Evolutionary conservation across 2,888 invertebrate genomes (phyloP).

Genomic region (Muscina levida): DNA sequence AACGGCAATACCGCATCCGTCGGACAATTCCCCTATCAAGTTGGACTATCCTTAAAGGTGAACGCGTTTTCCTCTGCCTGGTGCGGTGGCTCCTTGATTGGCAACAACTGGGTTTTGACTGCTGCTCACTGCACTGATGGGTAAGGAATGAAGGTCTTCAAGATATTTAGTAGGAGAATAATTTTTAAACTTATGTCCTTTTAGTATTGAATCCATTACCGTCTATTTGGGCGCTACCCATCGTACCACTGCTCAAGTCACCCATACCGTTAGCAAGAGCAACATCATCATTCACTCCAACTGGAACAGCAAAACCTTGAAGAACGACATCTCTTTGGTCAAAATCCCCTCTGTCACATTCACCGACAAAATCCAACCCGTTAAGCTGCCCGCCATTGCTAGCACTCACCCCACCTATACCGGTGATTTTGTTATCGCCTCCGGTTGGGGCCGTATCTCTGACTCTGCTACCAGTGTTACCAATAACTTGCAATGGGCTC

Average conservation of each 20-base stretch:
- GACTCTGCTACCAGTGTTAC: slow-evolving; percentile 66
- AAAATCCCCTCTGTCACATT: slow-evolving; percentile 66
- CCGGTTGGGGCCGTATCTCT: slow-evolving; percentile 74
- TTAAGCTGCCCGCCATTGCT: slow-evolving; percentile 68
- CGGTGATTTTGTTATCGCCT: slow-evolving; percentile 69
- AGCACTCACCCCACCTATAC: slow-evolving; percentile 66
- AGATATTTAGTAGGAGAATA: background rate
- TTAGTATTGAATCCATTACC: slow-evolving; percentile 66
- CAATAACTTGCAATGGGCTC: slow-evolving; percentile 71
- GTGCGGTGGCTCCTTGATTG: slow-evolving; percentile 76
- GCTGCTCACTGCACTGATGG: slow-evolving; percentile 75
- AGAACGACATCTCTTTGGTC: slow-evolving; percentile 75
- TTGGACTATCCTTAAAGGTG: slow-evolving; percentile 70
- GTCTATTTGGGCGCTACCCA: slow-evolving; percentile 70
- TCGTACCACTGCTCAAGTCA: slow-evolving; percentile 68
- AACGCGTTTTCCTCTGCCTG: slow-evolving; percentile 66
- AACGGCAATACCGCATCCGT: slow-evolving; percentile 64
- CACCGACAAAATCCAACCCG: slow-evolving; percentile 62
- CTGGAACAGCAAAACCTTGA: slow-evolving; percentile 68
- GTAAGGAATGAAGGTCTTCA: slow-evolving; percentile 61
- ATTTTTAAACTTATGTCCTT: background rate
- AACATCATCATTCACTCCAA: slow-evolving; percentile 77
- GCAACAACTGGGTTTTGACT: slow-evolving; percentile 72
- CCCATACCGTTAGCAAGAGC: slow-evolving; percentile 67
- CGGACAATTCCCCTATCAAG: slow-evolving; percentile 72